Evolutionary conservation across 2,113 vertebrate species (phyloP).

Genomic region (Nothobranchius kuhntae): DNA sequence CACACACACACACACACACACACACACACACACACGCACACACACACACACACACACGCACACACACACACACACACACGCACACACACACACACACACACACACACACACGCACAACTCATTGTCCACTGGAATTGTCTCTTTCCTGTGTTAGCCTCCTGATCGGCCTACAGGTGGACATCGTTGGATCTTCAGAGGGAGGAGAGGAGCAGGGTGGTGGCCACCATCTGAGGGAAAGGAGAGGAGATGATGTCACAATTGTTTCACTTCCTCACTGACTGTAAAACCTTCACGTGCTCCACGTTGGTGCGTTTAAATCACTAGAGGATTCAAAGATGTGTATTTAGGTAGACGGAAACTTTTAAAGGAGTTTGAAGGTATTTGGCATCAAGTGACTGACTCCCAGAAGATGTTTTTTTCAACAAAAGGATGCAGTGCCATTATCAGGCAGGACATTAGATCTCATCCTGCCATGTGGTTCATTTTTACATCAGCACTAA

Average conservation of each 20-base stretch:
- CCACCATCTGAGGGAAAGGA: constrained; percentile 79
- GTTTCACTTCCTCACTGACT: no score
- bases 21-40: neutral
- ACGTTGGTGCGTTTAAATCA: neutral
- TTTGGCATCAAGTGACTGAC: constrained; percentile 6
- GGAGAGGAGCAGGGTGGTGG: constrained; percentile 85
- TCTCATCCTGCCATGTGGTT: constrained; percentile 62
- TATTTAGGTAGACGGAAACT: neutral
- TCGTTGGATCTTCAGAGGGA: constrained; percentile 86
- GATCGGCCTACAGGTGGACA: constrained; percentile 88
- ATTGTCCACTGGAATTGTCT: constrained; percentile 22
- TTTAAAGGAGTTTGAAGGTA: neutral
- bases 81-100: constrained; percentile 3
- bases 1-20: no score
- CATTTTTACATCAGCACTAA: constrained; percentile 70
- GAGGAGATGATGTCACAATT: constrained; percentile 60
- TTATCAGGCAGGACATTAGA: constrained; percentile 53
- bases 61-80: neutral
- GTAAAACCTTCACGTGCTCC: neutral
- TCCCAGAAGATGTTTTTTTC: neutral
- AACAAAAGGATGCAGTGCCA: constrained; percentile 23
- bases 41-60: constrained; percentile 24
- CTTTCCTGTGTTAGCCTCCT: constrained; percentile 90
- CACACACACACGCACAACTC: constrained; percentile 1
- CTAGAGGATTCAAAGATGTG: neutral